Base-by-base conservation (phyloP, 2,797 vertebrate species). In the Huso huso region DNA sequence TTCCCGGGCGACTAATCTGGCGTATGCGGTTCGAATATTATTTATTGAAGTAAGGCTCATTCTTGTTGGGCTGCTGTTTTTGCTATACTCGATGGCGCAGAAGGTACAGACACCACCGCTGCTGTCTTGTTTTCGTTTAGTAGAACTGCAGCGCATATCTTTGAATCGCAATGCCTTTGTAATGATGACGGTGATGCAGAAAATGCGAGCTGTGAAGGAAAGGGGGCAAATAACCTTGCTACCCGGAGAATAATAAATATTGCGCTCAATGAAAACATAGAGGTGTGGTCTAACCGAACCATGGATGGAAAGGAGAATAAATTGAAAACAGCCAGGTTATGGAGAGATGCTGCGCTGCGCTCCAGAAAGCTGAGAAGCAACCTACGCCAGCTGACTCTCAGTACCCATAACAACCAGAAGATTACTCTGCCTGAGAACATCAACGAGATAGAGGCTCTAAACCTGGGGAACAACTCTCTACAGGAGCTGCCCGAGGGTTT, bases 291-390 rank as follows among this genome's bases (percentile, higher is more conserved):
- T 68, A 74, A 74, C 75, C 72, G 75, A 74, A 15, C 81, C 76
- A 93, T 93, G 93, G 92, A 93, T 72, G 91, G 90, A 75, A 86
- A 83, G 81, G 91, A 92, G 85, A 83, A 82, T 66, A 86, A 92
- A 69, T 87, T 94, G 73, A 90, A 85, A 74, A 92, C 91, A 58
- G 92, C 86, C 76, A 78, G 87, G 84, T 72, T 94, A 76, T 97
- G 94, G 94, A 90, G 94, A 75, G 95, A 94, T 76, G 93, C 93
- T 76, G 93, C 95, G 75, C 81, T 94, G 66, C 92, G 94, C 75
- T 93, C 93, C 72, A 83, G 92, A 84, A 96, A 96, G 84, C 91
- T 95, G 82, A 86, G 89, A 75, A 89, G 84, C 86, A 86, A 86
- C 84, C 83, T 93, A 71, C 86, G 87, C 52, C 91, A 89, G 78